These are phyloP conservation scores for Monochamus saltuarius DNA, from an alignment of 1,140 invertebrate genomes.

Conservation along the genomic window DNA sequence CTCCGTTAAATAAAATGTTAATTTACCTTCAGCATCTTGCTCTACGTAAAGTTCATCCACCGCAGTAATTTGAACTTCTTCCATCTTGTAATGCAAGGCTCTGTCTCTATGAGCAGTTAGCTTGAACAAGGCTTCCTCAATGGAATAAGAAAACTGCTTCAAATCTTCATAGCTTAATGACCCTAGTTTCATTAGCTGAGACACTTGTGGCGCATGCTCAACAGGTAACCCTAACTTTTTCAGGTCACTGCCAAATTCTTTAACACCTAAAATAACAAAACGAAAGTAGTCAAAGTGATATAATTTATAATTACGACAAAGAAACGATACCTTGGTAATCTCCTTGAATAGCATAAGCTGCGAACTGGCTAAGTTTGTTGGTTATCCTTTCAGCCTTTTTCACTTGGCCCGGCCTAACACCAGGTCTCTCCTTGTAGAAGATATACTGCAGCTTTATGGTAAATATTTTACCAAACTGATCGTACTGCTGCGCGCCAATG, in stretches of 20 bases:
- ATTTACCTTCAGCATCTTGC: constrained; percentile 70
- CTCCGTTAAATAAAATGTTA: too few relatives aligned
- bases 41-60: constrained; percentile 97
- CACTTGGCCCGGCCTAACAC: constrained; percentile 93
- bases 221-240: constrained; percentile 93
- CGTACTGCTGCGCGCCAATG: constrained; percentile 94
- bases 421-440: constrained; percentile 97
- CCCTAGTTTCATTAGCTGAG: constrained; percentile 95
- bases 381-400: constrained; percentile 90
- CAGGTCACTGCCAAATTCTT: constrained; percentile 89
- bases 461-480: constrained; percentile 98
- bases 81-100: constrained; percentile 93
- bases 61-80: constrained; percentile 94
- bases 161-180: constrained; percentile 87
- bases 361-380: constrained; percentile 90
- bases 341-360: constrained; percentile 89
- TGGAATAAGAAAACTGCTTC: constrained; percentile 83
- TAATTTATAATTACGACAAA: background rate
- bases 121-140: constrained; percentile 89
- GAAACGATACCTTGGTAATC: constrained; percentile 78
- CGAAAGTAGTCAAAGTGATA: background rate
- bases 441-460: constrained; percentile 98
- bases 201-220: constrained; percentile 95
- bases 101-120: constrained; percentile 82
- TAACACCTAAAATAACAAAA: constrained; percentile 54